Conservation (phyloP, 2,797 vertebrate species). For the Sebastes paucispinis region DNA sequence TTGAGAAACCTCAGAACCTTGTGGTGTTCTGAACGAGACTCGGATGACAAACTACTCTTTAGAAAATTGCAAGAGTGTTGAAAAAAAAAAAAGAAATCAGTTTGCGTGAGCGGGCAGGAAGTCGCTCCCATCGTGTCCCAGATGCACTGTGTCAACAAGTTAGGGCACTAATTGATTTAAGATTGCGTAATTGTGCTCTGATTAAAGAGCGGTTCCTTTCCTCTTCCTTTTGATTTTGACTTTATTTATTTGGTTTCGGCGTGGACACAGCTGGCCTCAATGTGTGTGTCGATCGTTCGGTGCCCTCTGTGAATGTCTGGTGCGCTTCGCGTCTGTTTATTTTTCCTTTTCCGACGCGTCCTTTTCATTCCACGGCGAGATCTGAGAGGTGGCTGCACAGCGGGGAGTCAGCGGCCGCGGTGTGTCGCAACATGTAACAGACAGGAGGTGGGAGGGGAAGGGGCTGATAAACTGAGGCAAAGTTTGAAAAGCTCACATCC, state of each 20-base stretch:
- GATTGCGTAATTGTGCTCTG: slow-evolving; percentile 78
- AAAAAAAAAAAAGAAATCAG: neutral
- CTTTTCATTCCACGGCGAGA: slow-evolving; percentile 45
- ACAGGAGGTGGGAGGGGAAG: neutral
- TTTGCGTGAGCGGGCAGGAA: slow-evolving; percentile 61
- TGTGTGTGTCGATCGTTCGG: slow-evolving; percentile 75
- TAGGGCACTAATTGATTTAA: slow-evolving; percentile 79
- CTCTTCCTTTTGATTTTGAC: slow-evolving; percentile 77
- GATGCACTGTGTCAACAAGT: slow-evolving; percentile 78
- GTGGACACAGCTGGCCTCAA: slow-evolving; percentile 87
- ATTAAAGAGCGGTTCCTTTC: slow-evolving; percentile 81
- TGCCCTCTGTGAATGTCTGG: slow-evolving; percentile 72
- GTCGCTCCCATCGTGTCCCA: slow-evolving; percentile 69
- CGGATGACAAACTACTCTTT: slow-evolving; percentile 28
- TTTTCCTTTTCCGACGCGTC: slow-evolving; percentile 81
- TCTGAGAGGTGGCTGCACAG: slow-evolving; percentile 45
- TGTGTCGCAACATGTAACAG: slow-evolving; percentile 21
- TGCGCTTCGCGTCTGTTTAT: slow-evolving; percentile 77
- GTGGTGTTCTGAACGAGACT: slow-evolving; percentile 25
- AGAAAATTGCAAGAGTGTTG: slow-evolving; percentile 14
- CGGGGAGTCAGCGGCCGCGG: slow-evolving; percentile 3
- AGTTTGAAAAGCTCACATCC: neutral
- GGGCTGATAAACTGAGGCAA: neutral
- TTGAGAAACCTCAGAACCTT: slow-evolving; percentile 42
- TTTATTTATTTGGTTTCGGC: slow-evolving; percentile 83